Base-by-base conservation (phyloP, 2,113 vertebrate genomes). In the Sakesphorus luctuosus region DNA sequence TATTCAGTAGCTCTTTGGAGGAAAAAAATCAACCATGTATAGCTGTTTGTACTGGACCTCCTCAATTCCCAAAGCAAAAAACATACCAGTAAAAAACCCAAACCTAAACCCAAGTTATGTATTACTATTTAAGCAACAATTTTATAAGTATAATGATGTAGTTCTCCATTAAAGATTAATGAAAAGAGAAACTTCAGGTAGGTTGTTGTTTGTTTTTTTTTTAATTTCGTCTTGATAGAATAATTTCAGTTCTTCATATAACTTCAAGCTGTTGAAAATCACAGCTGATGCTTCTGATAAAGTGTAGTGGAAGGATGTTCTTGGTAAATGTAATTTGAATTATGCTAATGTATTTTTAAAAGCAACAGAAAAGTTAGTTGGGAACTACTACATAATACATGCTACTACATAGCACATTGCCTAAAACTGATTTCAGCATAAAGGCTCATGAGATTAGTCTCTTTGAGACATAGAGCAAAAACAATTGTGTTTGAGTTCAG, bases 11-110 rank as follows among this genome's bases (percentile, higher is more conserved):
- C 2, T 50, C 9, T 49, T 19, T 5, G 24, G 18, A 29, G 18
- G 17, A 5, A 9, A 18, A 18, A 19, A 11, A 13, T 3, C 2
- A 35, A 3, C 18, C 9, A 6, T 6, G 10, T 59, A 14, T 20
- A 56, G 26, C 44, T 89, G 35, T 46, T 92, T 73, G 35, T 85
- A 53, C 18, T 52, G 7, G 20, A 55, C 10, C 10, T 90, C 26
- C 38, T 80, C 15, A 65, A 83, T 82, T 88, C 21, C 11, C 29
- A 55, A 55, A 82, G 5, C 16, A 6, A 43, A 38, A 90, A 72
- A 7, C 4, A 14, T n/a, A 36, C 2, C 13, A 25, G 33, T 65
- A 20, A 25, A 74, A 85, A 78, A 52, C 25, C 2, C 0, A 36
- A 3, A 2, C 18, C 13, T 75, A 29, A 79, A 75, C n/a, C 10